Conservation (phyloP, 1,140 invertebrate species). For the Saccostrea echinata region DNA sequence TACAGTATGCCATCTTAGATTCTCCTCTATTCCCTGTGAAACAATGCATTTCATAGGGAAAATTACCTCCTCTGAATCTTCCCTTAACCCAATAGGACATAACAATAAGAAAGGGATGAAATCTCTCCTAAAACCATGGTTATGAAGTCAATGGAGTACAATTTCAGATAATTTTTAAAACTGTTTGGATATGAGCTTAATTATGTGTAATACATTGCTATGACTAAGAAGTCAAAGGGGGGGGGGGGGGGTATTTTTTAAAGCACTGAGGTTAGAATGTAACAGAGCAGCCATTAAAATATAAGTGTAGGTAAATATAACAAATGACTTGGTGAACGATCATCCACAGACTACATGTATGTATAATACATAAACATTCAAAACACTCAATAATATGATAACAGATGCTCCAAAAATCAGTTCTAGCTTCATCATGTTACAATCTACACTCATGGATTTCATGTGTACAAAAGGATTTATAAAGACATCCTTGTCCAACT, state of each 20-base stretch:
- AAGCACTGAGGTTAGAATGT: slow-evolving; percentile 34
- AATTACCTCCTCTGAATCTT: not conserved
- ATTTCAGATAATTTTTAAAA: not conserved
- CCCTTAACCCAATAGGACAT: not conserved
- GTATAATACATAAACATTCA: slow-evolving; percentile 31
- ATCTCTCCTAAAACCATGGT: not conserved
- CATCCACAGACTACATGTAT: slow-evolving; percentile 19
- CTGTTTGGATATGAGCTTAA: slow-evolving; percentile 14
- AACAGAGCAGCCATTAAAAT: slow-evolving; percentile 31
- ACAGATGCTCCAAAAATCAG: not conserved
- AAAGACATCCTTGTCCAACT: not conserved
- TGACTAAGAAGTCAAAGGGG: not conserved
- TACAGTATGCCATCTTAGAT: not conserved
- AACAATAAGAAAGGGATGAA: not conserved
- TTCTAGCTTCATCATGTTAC: slow-evolving; percentile 37
- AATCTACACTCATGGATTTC: slow-evolving; percentile 23
- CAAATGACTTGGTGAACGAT: slow-evolving; percentile 7
- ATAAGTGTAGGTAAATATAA: slow-evolving; percentile 21
- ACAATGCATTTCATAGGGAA: not conserved
- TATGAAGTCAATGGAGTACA: not conserved
- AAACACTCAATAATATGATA: slow-evolving; percentile 2
- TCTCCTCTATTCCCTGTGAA: not conserved
- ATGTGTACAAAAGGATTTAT: slow-evolving; percentile 25
- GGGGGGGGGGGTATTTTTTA: not conserved
- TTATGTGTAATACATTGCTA: not conserved